phyloP scores from a whole-genome alignment of 2,797 vertebrate species.

The Mormyrops attenuatus region DNA sequence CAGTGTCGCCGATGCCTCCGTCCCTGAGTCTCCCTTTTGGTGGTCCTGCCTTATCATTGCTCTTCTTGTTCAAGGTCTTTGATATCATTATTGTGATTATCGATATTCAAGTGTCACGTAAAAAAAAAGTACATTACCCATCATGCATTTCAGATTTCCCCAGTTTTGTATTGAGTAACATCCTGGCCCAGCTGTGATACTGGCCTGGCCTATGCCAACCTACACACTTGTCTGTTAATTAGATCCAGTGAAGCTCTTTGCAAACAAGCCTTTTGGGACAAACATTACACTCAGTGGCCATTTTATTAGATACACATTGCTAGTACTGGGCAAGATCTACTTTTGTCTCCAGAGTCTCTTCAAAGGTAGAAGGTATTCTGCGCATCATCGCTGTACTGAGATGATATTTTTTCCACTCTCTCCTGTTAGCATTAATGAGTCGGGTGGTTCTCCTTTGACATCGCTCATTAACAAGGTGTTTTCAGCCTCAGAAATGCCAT shows the following conservation, averaged over 20 bases:
- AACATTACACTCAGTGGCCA: not conserved
- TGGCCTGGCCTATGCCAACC: not conserved
- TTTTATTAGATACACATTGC: not conserved
- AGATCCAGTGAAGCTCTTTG: slow-evolving; percentile 23
- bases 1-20: not conserved
- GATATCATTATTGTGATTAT: not conserved
- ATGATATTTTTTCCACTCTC: not conserved
- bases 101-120: not conserved
- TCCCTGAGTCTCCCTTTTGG: not conserved
- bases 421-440: not conserved
- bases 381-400: not conserved
- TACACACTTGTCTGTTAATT: not conserved
- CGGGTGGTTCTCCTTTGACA: not conserved
- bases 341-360: not conserved
- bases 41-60: not conserved
- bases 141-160: not conserved
- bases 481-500: not conserved
- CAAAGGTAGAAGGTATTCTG: no score
- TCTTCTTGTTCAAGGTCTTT: not conserved
- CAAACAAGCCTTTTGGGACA: slow-evolving; percentile 40
- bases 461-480: not conserved
- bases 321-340: not conserved
- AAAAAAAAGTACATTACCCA: not conserved
- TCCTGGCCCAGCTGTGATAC: slow-evolving; percentile 45
- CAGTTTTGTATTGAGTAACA: slow-evolving; percentile 48